Conservation (phyloP, 2,888 invertebrate genomes). For the Cerceris rybyensis region DNA sequence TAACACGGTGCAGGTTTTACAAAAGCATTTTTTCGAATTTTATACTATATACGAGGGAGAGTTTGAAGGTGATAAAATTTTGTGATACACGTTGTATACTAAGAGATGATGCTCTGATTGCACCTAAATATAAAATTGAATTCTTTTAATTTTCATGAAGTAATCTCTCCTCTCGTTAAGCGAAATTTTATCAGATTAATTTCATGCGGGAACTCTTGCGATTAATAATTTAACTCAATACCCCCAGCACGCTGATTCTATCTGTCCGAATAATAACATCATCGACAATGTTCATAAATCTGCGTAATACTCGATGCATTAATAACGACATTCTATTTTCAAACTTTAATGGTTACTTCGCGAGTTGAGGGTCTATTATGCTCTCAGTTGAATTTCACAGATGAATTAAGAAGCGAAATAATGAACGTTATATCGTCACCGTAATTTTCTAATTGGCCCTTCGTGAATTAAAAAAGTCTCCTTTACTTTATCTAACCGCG, state of each 20-base stretch:
- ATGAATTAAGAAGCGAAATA: neutral
- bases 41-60: no score
- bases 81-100: no score
- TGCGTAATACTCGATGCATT: constrained; percentile 7
- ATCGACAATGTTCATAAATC: constrained; percentile 5
- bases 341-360: neutral
- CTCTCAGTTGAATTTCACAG: neutral
- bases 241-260: neutral
- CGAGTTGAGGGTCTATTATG: neutral
- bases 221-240: constrained; percentile 1
- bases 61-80: no score
- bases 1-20: no score
- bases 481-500: neutral
- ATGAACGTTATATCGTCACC: neutral
- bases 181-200: neutral
- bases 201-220: neutral
- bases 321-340: constrained; percentile 19
- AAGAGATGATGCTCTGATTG: no score
- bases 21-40: no score
- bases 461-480: neutral
- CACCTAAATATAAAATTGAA: no score
- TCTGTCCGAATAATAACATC: neutral
- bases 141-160: no score
- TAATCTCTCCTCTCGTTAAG: neutral
- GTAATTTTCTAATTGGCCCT: neutral